phyloP scores from a whole-genome alignment of 2,113 vertebrate species.

The Megalops atlanticus region DNA sequence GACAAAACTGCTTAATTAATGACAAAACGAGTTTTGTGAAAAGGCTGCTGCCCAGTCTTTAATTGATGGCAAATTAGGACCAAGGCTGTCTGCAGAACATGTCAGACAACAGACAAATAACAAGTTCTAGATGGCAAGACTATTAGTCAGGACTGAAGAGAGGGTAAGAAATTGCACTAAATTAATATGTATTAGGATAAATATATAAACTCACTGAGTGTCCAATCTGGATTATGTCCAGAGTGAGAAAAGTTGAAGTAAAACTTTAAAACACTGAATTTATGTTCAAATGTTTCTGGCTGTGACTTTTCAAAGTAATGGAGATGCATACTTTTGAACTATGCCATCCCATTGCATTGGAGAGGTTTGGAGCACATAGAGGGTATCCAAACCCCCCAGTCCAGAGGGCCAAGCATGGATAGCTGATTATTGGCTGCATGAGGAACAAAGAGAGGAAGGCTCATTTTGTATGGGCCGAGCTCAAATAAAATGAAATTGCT shows the following conservation, averaged over 20 bases:
- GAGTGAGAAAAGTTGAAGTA: background rate
- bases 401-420: background rate
- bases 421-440: background rate
- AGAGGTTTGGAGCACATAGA: background rate
- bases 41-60: background rate
- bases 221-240: background rate
- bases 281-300: background rate
- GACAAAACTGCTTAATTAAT: conserved; percentile 14
- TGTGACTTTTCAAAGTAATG: background rate
- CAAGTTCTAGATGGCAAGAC: background rate
- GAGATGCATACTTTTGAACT: no score
- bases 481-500: background rate
- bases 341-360: background rate
- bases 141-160: background rate
- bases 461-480: background rate
- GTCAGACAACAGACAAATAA: background rate
- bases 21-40: background rate
- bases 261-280: background rate
- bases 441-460: background rate
- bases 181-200: no score
- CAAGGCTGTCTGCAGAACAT: background rate
- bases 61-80: background rate
- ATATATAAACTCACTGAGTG: no score
- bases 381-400: background rate
- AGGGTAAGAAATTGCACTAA: no score